phyloP scores from a whole-genome alignment of 2,888 invertebrate species.

The Oligia strigilis region DNA sequence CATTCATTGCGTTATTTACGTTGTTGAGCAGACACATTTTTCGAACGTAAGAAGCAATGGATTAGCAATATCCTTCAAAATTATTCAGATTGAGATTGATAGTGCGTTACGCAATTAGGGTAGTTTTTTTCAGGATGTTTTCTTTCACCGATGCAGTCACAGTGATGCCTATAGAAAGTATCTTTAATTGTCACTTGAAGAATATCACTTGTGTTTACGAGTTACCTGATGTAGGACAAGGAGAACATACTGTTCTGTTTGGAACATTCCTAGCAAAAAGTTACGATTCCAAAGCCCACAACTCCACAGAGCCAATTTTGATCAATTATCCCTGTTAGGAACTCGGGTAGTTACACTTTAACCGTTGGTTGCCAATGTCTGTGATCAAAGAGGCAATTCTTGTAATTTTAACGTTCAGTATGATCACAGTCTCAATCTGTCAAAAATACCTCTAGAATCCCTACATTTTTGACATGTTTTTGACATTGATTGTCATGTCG shows the following conservation, averaged over 20 bases:
- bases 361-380: neutral
- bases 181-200: neutral
- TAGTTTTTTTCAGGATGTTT: neutral
- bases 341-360: neutral
- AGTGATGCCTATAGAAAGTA: neutral
- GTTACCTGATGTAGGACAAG: neutral
- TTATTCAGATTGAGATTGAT: no score
- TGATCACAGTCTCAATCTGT: neutral
- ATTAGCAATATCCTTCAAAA: no score
- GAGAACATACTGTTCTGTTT: neutral
- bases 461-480: neutral
- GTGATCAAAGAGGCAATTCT: neutral
- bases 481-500: neutral
- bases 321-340: constrained; percentile 11
- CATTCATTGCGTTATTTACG: no score
- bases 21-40: no score
- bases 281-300: neutral
- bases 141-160: neutral
- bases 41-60: no score
- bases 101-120: no score
- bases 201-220: neutral
- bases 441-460: neutral
- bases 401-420: neutral
- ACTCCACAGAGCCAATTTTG: neutral
- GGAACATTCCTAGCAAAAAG: neutral